A percentile compares a stretch with the other conserved stretches of the same genome.
Conservation (phyloP, 2,888 invertebrate species). For the Hydrotaea diabolus region DNA sequence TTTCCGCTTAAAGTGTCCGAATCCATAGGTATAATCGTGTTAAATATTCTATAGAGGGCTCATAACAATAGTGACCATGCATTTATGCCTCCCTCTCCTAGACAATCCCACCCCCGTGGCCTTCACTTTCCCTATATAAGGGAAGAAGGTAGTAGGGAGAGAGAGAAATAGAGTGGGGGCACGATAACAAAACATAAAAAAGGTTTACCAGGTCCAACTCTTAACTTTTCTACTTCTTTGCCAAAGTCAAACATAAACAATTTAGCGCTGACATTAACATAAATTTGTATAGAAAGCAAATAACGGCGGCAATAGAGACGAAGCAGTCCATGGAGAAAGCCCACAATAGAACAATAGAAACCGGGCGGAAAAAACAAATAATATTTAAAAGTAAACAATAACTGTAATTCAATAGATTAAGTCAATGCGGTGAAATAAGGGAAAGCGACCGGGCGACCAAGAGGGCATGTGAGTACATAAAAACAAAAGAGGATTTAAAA, state of each 20-base stretch:
- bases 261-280: conserved; percentile 49
- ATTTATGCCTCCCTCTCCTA: not conserved
- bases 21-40: not conserved
- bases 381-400: conserved; percentile 43
- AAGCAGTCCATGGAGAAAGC: not conserved
- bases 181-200: not conserved
- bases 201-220: not conserved
- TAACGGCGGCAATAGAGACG: conserved; percentile 14
- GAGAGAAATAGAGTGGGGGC: not conserved
- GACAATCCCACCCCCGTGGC: not conserved
- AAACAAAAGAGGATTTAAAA: not conserved
- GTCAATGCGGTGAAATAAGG: not conserved
- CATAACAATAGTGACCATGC: too few relatives aligned
- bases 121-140: not conserved
- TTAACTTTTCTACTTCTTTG: not conserved
- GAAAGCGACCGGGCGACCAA: not conserved
- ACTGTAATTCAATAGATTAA: conserved; percentile 41
- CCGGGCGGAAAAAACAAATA: conserved; percentile 1
- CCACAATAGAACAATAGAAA: not conserved
- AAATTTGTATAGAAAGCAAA: conserved; percentile 39
- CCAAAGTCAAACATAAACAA: conserved; percentile 28
- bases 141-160: too few relatives aligned
- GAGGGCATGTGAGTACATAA: conserved; percentile 1
- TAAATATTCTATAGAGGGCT: not conserved
- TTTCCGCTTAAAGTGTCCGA: not conserved